Conservation (phyloP, 35 echinoderm and acorn worm species). For the Apostichopus japonicus region DNA sequence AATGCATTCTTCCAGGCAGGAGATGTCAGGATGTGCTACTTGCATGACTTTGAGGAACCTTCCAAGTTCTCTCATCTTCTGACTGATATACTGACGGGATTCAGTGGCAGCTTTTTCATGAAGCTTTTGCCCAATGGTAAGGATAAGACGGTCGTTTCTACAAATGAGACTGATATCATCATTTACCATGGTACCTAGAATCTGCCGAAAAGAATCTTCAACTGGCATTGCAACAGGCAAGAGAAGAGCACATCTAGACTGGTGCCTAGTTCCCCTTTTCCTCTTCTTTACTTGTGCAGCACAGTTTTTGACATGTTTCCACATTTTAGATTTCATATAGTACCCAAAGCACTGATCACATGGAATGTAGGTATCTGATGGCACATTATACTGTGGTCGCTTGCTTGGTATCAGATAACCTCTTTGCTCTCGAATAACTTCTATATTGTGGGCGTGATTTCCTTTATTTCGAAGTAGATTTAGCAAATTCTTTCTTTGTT, state of each 20-base stretch:
- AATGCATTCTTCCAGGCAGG: not conserved
- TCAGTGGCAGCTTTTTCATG: not conserved
- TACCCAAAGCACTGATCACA: too few relatives aligned
- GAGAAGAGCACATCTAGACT: constrained; percentile 1
- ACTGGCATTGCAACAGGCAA: not conserved
- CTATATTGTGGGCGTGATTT: too few relatives aligned
- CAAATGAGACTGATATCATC: not conserved
- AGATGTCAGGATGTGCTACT: not conserved
- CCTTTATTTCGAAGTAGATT: too few relatives aligned
- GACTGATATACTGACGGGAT: not conserved
- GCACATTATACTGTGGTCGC: too few relatives aligned
- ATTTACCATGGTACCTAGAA: not conserved
- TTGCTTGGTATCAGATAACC: too few relatives aligned
- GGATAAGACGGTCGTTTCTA: constrained; percentile 1
- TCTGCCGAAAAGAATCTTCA: not conserved
- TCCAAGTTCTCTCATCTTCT: constrained; percentile 4
- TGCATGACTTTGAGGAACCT: not conserved
- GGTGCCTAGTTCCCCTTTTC: not conserved
- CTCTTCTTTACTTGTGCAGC: not conserved
- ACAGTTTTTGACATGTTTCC: not conserved
- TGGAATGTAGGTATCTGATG: too few relatives aligned
- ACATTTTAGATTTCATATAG: too few relatives aligned
- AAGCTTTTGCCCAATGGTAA: not conserved
- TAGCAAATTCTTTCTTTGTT: too few relatives aligned
- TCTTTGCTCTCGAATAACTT: too few relatives aligned